Base-by-base conservation (phyloP, 1,140 invertebrate genomes). In the Zaprionus nigranus region DNA sequence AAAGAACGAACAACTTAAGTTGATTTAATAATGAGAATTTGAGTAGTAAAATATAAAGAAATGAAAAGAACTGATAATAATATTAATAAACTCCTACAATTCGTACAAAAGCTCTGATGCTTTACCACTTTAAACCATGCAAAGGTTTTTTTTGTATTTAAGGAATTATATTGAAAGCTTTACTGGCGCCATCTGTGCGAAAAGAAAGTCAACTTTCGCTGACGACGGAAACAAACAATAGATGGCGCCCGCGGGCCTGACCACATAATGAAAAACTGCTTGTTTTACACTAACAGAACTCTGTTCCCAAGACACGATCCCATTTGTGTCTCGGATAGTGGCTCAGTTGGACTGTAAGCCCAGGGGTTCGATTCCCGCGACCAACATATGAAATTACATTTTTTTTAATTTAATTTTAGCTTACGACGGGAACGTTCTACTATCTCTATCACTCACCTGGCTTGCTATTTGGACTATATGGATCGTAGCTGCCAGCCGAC, bases 401-500 rank as follows among this genome's bases (percentile, higher is more conserved):
- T 11, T 34, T 28, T 34, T 34, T 9, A 30, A 34, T 34, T 34
- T 34, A 3, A 11, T 34, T 34, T 34, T 34, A 34, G 11, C 9
- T 34, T 9, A 30, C n/a, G 24, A 24, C 3, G 0, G 24, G 24
- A 26, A 26, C 24, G 24, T 26, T 26, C 0, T 5, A 26, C 24
- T 26, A 26, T 26, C 24, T 28, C 38, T 60, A 5, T 28, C 11
- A 94, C 96, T 95, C 78, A 97, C 96, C 96, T 94, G 96, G 95
- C 95, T 97, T 97, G 90, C 96, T 96, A 93, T 96, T 97, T 49
- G 96, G 96, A 94, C 96, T 97, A 92, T 97, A 97, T 2, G 96
- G 96, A 83, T 97, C 96, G 93, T 97, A 97, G 94, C 96, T 97
- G 82, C 96, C 95, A 2, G 96, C 96, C 28, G 96, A 96, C 94